Percentiles rank a stretch among this genome's conserved stretches.
phyloP scores from a whole-genome alignment of 2,888 invertebrate species.

The Pantelozetes paolii region DNA sequence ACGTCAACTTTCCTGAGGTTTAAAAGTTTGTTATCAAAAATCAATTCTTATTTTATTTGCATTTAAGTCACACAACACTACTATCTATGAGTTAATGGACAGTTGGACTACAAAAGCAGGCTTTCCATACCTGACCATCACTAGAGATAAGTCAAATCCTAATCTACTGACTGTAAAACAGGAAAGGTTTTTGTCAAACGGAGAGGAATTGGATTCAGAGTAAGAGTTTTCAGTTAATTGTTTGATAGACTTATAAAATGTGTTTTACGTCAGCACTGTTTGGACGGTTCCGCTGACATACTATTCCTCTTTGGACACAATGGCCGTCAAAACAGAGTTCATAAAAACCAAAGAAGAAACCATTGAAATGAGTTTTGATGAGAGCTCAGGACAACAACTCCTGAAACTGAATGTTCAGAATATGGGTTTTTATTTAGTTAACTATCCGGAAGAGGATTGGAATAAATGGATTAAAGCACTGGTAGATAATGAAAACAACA shows the following conservation, averaged over 20 bases:
- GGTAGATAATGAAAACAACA: slow-evolving; percentile 2
- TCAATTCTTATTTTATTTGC: not conserved
- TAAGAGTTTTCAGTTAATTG: not conserved
- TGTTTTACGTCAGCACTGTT: slow-evolving; percentile 1
- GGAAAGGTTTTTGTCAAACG: slow-evolving; percentile 34
- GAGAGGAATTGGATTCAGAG: not conserved
- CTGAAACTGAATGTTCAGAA: slow-evolving; percentile 33
- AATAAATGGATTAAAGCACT: slow-evolving; percentile 49
- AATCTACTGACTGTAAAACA: slow-evolving; percentile 9
- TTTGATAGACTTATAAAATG: not conserved
- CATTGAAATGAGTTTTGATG: not conserved
- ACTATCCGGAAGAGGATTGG: slow-evolving; percentile 54
- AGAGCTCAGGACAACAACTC: not conserved
- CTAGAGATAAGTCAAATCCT: not conserved
- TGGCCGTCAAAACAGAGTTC: not conserved
- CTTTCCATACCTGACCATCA: slow-evolving; percentile 39
- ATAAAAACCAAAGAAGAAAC: slow-evolving; percentile 29
- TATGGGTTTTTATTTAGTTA: slow-evolving; percentile 56
- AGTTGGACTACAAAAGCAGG: slow-evolving; percentile 35
- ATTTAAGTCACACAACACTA: slow-evolving; percentile 13
- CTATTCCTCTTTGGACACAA: slow-evolving; percentile 8
- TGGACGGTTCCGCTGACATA: slow-evolving; percentile 39
- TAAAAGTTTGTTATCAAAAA: not conserved
- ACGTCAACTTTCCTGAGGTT: slow-evolving; percentile 22
- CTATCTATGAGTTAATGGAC: slow-evolving; percentile 24